Conservation (phyloP, 2,113 vertebrate genomes). For the Alaudala cheleensis region DNA sequence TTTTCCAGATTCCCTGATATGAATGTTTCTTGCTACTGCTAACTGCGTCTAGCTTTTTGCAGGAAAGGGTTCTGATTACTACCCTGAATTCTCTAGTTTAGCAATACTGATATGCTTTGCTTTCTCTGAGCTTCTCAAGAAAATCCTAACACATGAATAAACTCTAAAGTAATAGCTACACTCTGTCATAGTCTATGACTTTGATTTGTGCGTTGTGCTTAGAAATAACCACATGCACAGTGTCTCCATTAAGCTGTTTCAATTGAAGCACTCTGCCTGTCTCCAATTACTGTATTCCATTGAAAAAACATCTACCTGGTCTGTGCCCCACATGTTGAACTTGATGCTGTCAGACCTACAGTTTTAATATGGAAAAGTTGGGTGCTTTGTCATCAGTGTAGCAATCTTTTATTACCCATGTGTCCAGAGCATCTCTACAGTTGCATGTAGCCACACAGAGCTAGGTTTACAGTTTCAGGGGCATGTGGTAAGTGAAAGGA, state of each 20-base stretch:
- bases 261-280: not conserved
- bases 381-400: not conserved
- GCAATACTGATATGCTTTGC: not conserved
- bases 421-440: not conserved
- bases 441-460: not conserved
- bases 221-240: not conserved
- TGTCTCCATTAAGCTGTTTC: not conserved
- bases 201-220: not conserved
- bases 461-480: not conserved
- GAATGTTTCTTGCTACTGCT: not conserved
- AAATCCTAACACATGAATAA: not conserved
- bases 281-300: not conserved
- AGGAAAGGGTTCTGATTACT: not conserved
- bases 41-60: not conserved
- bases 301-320: not conserved
- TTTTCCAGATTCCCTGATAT: not conserved
- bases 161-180: not conserved
- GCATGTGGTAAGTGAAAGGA: constrained; percentile 28
- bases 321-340: constrained; percentile 9
- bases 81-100: not conserved
- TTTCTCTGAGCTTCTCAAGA: not conserved
- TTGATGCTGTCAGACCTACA: not conserved
- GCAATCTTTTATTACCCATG: not conserved
- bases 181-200: not conserved
- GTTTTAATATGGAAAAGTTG: not conserved